Evolutionary conservation across 2,888 invertebrate species (phyloP).

Genomic region (Augochlorella aurata): DNA sequence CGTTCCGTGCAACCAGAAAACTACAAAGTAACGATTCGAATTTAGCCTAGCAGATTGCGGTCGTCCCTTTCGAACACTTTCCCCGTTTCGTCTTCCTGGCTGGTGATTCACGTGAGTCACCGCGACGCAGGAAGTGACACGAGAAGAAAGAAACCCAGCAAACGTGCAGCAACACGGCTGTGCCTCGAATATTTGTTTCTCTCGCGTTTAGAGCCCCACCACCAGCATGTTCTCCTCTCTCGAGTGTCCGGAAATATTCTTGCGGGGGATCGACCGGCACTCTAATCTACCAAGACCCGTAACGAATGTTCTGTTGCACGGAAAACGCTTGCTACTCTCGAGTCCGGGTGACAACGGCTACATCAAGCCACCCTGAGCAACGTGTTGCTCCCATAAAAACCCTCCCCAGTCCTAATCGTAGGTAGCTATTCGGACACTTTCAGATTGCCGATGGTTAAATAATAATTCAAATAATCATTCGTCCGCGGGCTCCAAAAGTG

Average conservation of each 20-base stretch:
- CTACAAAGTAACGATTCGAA: not conserved
- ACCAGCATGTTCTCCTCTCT: too few relatives aligned
- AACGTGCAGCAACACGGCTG: conserved; percentile 46
- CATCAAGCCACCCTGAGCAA: not conserved
- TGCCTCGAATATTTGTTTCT: conserved; percentile 41
- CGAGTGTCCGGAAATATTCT: conserved; percentile 13
- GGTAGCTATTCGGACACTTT: not conserved
- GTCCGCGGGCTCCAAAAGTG: too few relatives aligned
- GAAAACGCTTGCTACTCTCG: not conserved
- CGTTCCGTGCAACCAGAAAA: too few relatives aligned
- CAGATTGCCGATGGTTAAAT: too few relatives aligned
- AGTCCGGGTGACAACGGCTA: not conserved
- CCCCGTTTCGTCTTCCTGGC: conserved; percentile 49
- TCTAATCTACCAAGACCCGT: not conserved
- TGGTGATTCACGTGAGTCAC: conserved; percentile 69
- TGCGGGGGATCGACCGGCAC: not conserved
- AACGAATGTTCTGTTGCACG: not conserved
- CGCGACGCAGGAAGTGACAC: conserved; percentile 67
- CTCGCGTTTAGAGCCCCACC: not conserved
- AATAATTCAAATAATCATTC: too few relatives aligned
- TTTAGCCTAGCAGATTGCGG: not conserved
- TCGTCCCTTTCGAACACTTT: conserved; percentile 29
- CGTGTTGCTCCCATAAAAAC: conserved; percentile 9
- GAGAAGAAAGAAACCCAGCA: conserved; percentile 62
- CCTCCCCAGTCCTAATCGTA: not conserved